Evolutionary conservation across 2,888 invertebrate species (phyloP).

Genomic region (Cerceris rybyensis): DNA sequence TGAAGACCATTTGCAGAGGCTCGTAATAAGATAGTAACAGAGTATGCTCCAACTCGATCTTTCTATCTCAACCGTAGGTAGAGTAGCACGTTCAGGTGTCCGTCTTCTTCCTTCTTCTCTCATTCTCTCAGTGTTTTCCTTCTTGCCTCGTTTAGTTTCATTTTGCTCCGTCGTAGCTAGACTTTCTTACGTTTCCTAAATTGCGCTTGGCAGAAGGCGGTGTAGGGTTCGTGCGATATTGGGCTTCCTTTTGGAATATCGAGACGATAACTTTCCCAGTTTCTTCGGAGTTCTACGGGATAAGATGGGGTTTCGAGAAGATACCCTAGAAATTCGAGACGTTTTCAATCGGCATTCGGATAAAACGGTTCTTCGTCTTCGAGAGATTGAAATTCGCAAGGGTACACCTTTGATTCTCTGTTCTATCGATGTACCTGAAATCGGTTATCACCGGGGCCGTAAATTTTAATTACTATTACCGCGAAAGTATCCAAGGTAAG

Average conservation of each 20-base stretch:
- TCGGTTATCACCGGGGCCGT: constrained; percentile 9
- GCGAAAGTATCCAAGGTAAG: background rate
- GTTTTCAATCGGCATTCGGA: too few relatives aligned
- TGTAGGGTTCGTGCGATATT: too few relatives aligned
- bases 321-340: too few relatives aligned
- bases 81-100: constrained; percentile 5
- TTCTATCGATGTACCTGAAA: constrained; percentile 28
- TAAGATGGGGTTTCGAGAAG: too few relatives aligned
- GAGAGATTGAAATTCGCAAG: too few relatives aligned
- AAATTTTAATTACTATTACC: constrained; percentile 45
- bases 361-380: too few relatives aligned
- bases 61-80: constrained; percentile 35
- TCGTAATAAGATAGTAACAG: constrained; percentile 72
- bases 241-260: too few relatives aligned
- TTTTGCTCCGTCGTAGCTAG: background rate
- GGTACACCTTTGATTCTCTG: background rate
- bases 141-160: background rate
- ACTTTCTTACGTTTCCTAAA: background rate
- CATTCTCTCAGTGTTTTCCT: constrained; percentile 9
- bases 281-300: too few relatives aligned
- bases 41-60: constrained; percentile 38
- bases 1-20: constrained; percentile 71
- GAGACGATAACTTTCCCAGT: too few relatives aligned
- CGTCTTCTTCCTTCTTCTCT: constrained; percentile 18
- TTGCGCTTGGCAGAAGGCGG: background rate